A percentile compares a stretch with the other conserved stretches of the same genome.
These are phyloP conservation scores for Eretmochelys imbricata DNA, from an alignment of 2,113 vertebrate species.

Conservation along the genomic window DNA sequence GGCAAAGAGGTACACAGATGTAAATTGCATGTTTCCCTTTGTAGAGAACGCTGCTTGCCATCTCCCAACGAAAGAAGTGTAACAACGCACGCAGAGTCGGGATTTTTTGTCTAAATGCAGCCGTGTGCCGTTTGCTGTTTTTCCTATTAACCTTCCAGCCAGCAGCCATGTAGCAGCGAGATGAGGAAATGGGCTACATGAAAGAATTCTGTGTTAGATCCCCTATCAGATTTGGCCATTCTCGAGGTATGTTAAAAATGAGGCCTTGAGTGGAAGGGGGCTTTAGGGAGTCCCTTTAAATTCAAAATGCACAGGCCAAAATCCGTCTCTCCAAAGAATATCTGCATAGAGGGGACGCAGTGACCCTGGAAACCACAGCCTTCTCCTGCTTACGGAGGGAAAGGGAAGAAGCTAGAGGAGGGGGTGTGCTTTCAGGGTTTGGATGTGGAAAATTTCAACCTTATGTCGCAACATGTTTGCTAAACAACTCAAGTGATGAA, in stretches of 20 bases:
- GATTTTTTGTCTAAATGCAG: constrained; percentile 42
- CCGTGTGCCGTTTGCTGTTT: constrained; percentile 34
- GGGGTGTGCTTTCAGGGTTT: background rate
- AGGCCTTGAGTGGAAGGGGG: background rate
- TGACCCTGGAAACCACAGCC: constrained; percentile 54
- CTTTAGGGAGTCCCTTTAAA: constrained; percentile 19
- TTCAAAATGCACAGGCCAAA: constrained; percentile 4
- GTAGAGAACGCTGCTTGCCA: background rate
- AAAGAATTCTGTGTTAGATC: constrained; percentile 36
- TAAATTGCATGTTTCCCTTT: background rate
- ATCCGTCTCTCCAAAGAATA: background rate
- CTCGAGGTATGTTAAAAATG: constrained; percentile 39
- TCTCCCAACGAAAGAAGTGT: background rate
- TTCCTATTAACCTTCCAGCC: constrained; percentile 46
- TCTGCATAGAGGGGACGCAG: background rate
- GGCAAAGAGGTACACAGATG: background rate
- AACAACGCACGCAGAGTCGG: background rate
- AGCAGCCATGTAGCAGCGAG: constrained; percentile 21
- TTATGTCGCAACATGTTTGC: background rate
- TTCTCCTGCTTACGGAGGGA: constrained; percentile 26
- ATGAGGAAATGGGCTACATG: constrained; percentile 54
- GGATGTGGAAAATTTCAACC: background rate
- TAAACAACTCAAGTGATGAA: background rate
- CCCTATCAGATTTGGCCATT: constrained; percentile 73
- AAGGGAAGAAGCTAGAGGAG: background rate